Evolutionary conservation across 2,888 invertebrate species (phyloP).

Genomic region (Polymixis flavicincta): DNA sequence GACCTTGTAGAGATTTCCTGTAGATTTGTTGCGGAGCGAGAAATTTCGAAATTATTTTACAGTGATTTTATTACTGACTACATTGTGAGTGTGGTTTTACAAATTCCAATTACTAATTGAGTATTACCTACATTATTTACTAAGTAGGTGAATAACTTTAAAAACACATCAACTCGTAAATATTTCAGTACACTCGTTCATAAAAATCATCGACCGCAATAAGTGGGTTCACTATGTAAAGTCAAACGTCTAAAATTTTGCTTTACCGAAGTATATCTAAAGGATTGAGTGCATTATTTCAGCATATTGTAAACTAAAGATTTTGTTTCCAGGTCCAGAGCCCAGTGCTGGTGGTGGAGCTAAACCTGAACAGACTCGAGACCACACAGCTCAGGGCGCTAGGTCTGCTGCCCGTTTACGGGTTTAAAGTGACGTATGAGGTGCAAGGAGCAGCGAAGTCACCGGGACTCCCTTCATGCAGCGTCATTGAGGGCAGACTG

Average conservation of each 20-base stretch:
- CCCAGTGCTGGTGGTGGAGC: slow-evolving; percentile 95
- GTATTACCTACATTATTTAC: background rate
- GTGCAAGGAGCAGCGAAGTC: slow-evolving; percentile 89
- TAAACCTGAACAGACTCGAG: slow-evolving; percentile 93
- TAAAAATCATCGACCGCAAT: too few relatives aligned
- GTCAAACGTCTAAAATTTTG: too few relatives aligned
- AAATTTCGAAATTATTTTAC: too few relatives aligned
- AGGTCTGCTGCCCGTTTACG: slow-evolving; percentile 95
- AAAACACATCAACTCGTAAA: slow-evolving; percentile 36
- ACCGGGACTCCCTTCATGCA: slow-evolving; percentile 93
- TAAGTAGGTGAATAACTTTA: background rate
- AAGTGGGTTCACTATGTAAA: too few relatives aligned
- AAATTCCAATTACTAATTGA: too few relatives aligned
- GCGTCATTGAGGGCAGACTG: slow-evolving; percentile 95
- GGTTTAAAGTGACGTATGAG: slow-evolving; percentile 98
- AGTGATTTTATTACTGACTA: too few relatives aligned
- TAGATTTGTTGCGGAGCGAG: too few relatives aligned
- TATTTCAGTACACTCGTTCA: slow-evolving; percentile 38
- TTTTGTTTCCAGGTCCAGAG: slow-evolving; percentile 88
- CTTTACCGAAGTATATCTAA: background rate
- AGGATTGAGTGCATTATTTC: background rate
- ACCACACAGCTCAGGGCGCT: slow-evolving; percentile 96
- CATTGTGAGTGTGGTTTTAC: too few relatives aligned
- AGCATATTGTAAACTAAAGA: background rate
- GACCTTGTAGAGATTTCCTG: too few relatives aligned